Base-by-base conservation (phyloP, 2,888 invertebrate species). In the Tortrix viridana region DNA sequence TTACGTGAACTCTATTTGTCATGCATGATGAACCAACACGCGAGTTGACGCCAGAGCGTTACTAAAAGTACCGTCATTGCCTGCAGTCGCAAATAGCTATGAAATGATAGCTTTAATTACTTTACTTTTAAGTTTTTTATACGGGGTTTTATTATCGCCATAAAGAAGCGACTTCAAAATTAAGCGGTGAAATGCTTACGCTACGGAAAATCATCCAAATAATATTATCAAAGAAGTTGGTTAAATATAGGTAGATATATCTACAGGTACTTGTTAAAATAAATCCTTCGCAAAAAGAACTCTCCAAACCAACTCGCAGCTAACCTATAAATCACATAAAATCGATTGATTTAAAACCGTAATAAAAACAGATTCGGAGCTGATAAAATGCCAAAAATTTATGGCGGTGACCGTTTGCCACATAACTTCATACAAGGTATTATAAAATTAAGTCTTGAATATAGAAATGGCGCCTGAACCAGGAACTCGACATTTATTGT, bases 381-480 rank as follows among this genome's bases (percentile, higher is more conserved):
- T 55, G 49, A 20, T 56, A 44, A 47, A 55, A 61, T 20, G 26
- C 43, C 55, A 5, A 55, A 61, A 49, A 55, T 44, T 49, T 22
- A 49, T 61, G 32, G 20, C 20, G 18, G 12, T 50, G 43, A 44
- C 41, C 16, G 23, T 46, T 60, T 38, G 47, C 16, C 12, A 32
- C 20, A 53, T 26, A 52, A 38, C 26, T 32, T 32, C 14, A 14
- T 37, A 19, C 43, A n/a, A 60, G 41, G 18, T 20, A 44, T 49
- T 48, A 22, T 50, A 22, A n/a, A 26, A 20, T 41, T 32, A 53
- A 63, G 26, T 63, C 41, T 58, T 63, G 63, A 58, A 63, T 58
- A 63, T 58, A 63, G 47, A 63, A 48, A 63, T 37, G 52, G 38
- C 56, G 20, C 47, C 32, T 18, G 53, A 47, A 43, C 43, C 63